Base-by-base conservation (phyloP, 2,888 invertebrate species). In the Tridacna gigas region DNA sequence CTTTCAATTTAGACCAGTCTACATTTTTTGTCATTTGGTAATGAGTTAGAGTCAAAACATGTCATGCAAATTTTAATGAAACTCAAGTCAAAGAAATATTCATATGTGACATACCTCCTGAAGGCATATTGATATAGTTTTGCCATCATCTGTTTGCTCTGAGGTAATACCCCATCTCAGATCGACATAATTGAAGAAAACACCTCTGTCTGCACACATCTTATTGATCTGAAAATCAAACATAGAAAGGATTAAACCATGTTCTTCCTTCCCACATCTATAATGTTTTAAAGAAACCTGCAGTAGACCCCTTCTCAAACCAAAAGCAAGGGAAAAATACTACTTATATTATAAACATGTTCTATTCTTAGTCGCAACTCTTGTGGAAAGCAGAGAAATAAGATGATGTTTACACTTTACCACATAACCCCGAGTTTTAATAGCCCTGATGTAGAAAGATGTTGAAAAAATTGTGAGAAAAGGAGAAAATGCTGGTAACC, bases 171-270 rank as follows among this genome's bases (percentile, higher is more conserved):
- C 92, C 92, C 92, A 92, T 66, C 92, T 79, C 61, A 92, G 84
- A 76, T 92, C 92, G 12, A 92, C 91, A 82, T 92, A 92, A 0
- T 91, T 91, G 83, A 92, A 92, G 67, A 91, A 92, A 12, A 92
- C 90, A 9, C 92, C 91, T 45, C 92, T 82, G 2, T 90, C 90
- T 7, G 88, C 71, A 84, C 92, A 92, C 45, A 90, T 47, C n/a
- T 80, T 79, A 79, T 91, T 92, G 0, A 92, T 86, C 92, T 92
- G 88, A 26, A 48, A 71, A 25, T n/a, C 15, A 63, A 63, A 9
- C 13, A 20, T 56, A 13, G 11, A 15, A 51, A 13, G 15, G 12
- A 51, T 51, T 51, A 11, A 51, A 11, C 15, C 15, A 51, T 51
- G n/a, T n/a, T n/a, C n/a, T n/a, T n/a, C n/a, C n/a, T n/a, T n/a